Conservation (phyloP, 2,888 invertebrate genomes). For the Barypeithes pellucidus region DNA sequence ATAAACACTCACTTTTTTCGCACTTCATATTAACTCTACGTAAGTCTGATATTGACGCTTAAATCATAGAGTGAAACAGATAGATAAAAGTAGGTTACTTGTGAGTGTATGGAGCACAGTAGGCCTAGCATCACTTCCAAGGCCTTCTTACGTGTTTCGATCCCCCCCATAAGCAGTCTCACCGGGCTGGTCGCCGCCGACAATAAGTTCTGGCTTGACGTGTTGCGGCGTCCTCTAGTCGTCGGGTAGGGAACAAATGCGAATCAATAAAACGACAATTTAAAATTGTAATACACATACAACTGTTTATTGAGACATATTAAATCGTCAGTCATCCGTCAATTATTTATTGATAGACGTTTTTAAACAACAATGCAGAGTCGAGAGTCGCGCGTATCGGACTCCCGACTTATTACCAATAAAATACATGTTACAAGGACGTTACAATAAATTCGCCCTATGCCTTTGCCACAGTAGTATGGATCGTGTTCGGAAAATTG, state of each 20-base stretch:
- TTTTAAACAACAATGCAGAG: conserved; percentile 64
- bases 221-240: too few species aligned
- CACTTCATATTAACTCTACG: too few species aligned
- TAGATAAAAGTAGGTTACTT: too few species aligned
- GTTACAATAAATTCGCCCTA: conserved; percentile 55
- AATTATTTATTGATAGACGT: conserved; percentile 64
- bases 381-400: conserved; percentile 54
- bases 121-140: too few species aligned
- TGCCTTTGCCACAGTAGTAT: conserved; percentile 52
- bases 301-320: conserved; percentile 80
- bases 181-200: too few species aligned
- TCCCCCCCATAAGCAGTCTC: too few species aligned
- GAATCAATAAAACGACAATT: conserved; percentile 52
- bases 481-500: conserved; percentile 50
- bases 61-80: too few species aligned
- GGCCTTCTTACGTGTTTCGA: too few species aligned
- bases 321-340: conserved; percentile 71
- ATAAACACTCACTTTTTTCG: too few species aligned
- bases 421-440: conserved; percentile 59
- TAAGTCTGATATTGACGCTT: too few species aligned
- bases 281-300: conserved; percentile 76
- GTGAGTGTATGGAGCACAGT: too few species aligned
- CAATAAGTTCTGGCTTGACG: too few species aligned
- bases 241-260: neutral
- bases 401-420: conserved; percentile 60